Conservation (phyloP, 1,140 invertebrate species). For the Euura lappo region DNA sequence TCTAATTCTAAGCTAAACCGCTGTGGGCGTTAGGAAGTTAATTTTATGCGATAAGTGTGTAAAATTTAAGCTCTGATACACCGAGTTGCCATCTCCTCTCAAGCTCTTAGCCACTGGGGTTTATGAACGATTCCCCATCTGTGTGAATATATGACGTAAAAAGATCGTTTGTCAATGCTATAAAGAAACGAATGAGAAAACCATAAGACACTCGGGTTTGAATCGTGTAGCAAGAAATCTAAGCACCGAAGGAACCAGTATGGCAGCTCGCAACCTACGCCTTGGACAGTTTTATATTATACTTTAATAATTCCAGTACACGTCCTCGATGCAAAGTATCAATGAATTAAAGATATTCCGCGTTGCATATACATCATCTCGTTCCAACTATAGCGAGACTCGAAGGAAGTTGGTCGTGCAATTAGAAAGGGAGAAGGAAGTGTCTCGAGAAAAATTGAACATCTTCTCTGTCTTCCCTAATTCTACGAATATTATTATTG, state of each 20-base stretch:
- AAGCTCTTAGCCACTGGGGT: no score
- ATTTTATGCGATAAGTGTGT: not conserved
- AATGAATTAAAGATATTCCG: no score
- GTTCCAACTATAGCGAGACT: no score
- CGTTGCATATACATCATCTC: no score
- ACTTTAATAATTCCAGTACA: slow-evolving; percentile 3
- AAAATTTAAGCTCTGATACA: no score
- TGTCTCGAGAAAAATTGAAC: no score
- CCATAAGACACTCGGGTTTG: not conserved
- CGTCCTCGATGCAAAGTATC: not conserved
- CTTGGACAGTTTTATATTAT: not conserved
- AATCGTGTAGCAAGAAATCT: not conserved
- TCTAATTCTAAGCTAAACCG: not conserved
- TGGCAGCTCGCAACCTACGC: slow-evolving; percentile 1
- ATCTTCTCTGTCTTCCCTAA: no score
- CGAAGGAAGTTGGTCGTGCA: no score
- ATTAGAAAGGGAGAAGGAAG: no score
- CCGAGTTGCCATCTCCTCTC: no score
- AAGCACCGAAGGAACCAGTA: not conserved
- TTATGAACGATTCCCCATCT: no score
- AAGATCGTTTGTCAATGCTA: not conserved
- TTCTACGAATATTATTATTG: no score
- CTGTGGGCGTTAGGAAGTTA: not conserved
- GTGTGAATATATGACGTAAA: not conserved
- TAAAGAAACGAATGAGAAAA: not conserved